These are phyloP conservation scores for Amblyjoppa fuscipennis DNA, from an alignment of 2,888 invertebrate species.

Conservation along the genomic window DNA sequence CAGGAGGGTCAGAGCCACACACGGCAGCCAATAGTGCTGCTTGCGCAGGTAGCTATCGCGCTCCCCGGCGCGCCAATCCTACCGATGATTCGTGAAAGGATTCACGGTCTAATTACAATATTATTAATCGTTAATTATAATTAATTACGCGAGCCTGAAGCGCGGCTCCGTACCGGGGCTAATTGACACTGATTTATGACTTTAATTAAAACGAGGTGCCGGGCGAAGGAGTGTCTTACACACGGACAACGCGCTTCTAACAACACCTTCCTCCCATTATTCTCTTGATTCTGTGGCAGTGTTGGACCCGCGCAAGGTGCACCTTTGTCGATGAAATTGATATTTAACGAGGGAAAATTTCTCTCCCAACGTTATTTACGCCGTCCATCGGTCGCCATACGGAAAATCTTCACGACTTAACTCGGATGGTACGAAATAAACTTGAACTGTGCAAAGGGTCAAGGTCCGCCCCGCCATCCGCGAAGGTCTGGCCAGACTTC, in stretches of 20 bases:
- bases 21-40: conserved; percentile 27
- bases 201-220: conserved; percentile 83
- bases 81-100: conserved; percentile 65
- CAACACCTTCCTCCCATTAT: conserved; percentile 77
- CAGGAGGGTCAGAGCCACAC: conserved; percentile 45
- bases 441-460: conserved; percentile 7
- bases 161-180: conserved; percentile 71
- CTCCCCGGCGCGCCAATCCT: conserved; percentile 15
- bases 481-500: conserved; percentile 25
- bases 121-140: conserved; percentile 84
- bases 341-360: conserved; percentile 49
- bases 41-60: not conserved
- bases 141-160: conserved; percentile 75
- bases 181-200: conserved; percentile 85
- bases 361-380: not conserved
- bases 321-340: conserved; percentile 37
- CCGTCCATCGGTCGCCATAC: not conserved
- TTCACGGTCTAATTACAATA: conserved; percentile 74
- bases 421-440: conserved; percentile 1
- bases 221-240: conserved; percentile 78
- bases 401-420: not conserved
- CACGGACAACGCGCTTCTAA: conserved; percentile 77
- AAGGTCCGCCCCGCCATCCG: not conserved
- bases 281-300: conserved; percentile 38
- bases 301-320: not conserved